These are phyloP conservation scores for Vireo griseus DNA, from an alignment of 2,797 vertebrate genomes.

Conservation along the genomic window DNA sequence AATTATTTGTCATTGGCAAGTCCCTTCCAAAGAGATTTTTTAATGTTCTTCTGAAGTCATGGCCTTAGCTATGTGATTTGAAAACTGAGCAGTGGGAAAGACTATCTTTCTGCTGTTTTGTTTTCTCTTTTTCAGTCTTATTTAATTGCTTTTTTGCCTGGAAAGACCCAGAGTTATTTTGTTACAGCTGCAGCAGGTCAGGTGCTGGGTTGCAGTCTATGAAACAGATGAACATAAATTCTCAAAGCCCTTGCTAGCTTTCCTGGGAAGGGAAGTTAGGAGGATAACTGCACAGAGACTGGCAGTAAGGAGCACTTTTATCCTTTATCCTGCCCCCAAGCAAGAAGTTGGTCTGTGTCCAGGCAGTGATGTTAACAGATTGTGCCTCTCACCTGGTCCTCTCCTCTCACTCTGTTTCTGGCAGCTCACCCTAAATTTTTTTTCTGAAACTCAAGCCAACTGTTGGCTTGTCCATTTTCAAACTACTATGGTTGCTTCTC, in stretches of 20 bases:
- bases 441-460: background rate
- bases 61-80: background rate
- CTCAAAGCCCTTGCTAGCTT: background rate
- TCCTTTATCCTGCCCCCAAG: background rate
- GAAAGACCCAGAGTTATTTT: background rate
- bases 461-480: background rate
- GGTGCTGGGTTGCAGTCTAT: background rate
- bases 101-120: fast-evolving
- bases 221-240: background rate
- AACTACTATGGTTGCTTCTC: background rate
- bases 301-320: background rate
- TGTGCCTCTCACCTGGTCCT: background rate
- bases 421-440: background rate
- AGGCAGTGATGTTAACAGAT: background rate
- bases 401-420: background rate
- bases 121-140: background rate
- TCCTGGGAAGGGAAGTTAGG: background rate
- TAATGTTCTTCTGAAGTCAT: background rate
- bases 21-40: background rate
- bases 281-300: background rate
- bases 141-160: background rate
- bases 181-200: background rate
- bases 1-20: background rate
- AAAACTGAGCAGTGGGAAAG: background rate
- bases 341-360: background rate